Conservation (phyloP, 2,888 invertebrate species). For the Metellina segmentata region DNA sequence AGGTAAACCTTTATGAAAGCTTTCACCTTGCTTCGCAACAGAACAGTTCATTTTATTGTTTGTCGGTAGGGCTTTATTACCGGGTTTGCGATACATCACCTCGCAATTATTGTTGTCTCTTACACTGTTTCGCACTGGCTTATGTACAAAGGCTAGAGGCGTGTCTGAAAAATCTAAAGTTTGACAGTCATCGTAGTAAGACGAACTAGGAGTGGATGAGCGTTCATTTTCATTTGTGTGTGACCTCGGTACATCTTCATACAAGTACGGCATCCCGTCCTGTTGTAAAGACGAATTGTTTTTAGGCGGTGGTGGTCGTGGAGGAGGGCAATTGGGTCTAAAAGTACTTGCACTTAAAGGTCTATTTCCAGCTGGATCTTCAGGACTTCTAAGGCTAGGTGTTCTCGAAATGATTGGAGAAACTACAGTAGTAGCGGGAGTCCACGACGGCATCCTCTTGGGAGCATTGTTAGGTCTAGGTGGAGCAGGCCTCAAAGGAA, state of each 20-base stretch:
- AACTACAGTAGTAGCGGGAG: conserved; percentile 17
- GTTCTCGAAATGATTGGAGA: conserved; percentile 37
- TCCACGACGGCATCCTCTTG: conserved; percentile 63
- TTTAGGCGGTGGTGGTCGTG: conserved; percentile 80
- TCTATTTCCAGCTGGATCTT: conserved; percentile 80
- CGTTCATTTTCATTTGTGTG: conserved; percentile 40
- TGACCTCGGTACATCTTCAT: conserved; percentile 37
- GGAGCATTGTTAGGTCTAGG: conserved; percentile 69
- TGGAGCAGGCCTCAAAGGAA: conserved; percentile 75
- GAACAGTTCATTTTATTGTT: conserved; percentile 8
- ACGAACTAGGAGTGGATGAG: conserved; percentile 56
- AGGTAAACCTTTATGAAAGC: conserved; percentile 47
- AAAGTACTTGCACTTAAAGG: conserved; percentile 90
- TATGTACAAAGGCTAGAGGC: conserved; percentile 68
- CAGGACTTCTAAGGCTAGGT: conserved; percentile 61
- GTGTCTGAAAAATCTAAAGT: conserved; percentile 72
- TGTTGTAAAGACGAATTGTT: conserved; percentile 8
- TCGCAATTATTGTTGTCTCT: conserved; percentile 28
- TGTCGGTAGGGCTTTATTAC: background rate
- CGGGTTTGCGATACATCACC: conserved; percentile 4
- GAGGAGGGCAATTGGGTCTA: conserved; percentile 85
- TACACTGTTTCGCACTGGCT: conserved; percentile 28
- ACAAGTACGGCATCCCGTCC: background rate
- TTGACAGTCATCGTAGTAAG: conserved; percentile 68
- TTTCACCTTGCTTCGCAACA: background rate